Evolutionary conservation across 2,888 invertebrate species (phyloP), one percentile per base, ranked within the genome.

Genomic region (Harpalus rufipes): DNA sequence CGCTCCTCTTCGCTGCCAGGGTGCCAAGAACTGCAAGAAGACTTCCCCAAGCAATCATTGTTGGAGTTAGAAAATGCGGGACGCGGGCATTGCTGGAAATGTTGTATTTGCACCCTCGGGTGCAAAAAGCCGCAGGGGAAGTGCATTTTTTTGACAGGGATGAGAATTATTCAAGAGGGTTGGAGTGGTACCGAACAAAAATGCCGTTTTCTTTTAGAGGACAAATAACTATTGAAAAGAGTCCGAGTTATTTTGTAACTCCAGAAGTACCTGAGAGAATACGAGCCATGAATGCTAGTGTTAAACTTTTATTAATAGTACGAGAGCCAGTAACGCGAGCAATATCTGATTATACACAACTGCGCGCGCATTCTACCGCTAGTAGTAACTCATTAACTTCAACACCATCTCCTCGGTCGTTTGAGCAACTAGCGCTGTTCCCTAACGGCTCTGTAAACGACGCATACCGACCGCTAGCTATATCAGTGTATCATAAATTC

Each of bases 91-190:
- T 99, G 6, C 93, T 99, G 81, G 99, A 99, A 92, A 99, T 99
- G 96, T 92, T 99, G 80, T 97, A 97, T 90, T 94, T 99, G 78
- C 99, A 99, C 92, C 97, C 97, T 12, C 95, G 95, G 92, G 96
- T 98, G 85, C 97, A 97, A 90, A 97, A 97, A 89, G 97, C 98
- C 0, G 96, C 97, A 14, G 96, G 97, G 21, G 99, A 99, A 92
- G 96, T 98, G 51, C 99, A 99, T 91, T 99, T 98, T 92, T 99
- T 99, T 91, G 98, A 99, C 92, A 94, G 97, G 81, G 97, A 97
- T 89, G 97, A 97, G 88, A 98, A 98, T 91, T 99, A 98, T 91
- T 94, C 95, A 81, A 94, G 95, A 87, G 99, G 99, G 0, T 92
- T 98, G 85, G 97, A 98, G 86, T 99, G 99, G 99, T 99, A 99